Base-by-base conservation (phyloP, 2,888 invertebrate genomes). In the Ophraella communa region DNA sequence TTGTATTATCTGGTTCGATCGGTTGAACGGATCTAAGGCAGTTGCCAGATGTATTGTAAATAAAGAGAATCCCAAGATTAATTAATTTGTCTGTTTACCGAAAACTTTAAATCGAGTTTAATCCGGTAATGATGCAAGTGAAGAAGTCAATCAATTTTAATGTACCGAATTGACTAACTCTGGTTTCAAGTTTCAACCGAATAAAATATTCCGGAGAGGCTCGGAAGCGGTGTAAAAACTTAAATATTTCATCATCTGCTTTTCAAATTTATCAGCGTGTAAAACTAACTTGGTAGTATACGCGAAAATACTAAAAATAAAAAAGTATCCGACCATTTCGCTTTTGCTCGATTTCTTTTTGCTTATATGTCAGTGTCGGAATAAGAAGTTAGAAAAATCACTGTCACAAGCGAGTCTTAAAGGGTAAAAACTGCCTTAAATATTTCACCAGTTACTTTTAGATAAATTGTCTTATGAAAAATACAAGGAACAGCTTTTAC, bases 381-480 rank as follows among this genome's bases (percentile, higher is more conserved):
- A 67, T 57, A 58, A 61, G 58, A 67, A 69, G 67, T 58, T 64
- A 64, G 66, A 74, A 73, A 72, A 76, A 75, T 75, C 75, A 73
- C 71, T 68, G 73, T 71, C 71, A 69, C 66, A 69, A 57, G 68
- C 62, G 62, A 64, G 68, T 68, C 72, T 69, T 67, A 73, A 74
- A 74, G 71, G 75, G 72, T 73, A 75, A 74, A 74, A 76, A 76
- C 71, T 70, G 70, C 71, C 73, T 74, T 76, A 73, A 76, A 76
- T 76, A 76, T 76, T 76, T 75, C 73, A 76, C 73, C 70, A 76
- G 70, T 75, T 75, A 74, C 73, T 75, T 72, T 74, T 69, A 75
- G 74, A 76, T 76, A 74, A 76, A 74, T 75, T 74, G 74, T 74
- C 74, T 75, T 74, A 73, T 75, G 76, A 76, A 76, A 74, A 72